These are phyloP conservation scores for Cebidichthys violaceus DNA, from an alignment of 2,113 vertebrate species.

Conservation along the genomic window DNA sequence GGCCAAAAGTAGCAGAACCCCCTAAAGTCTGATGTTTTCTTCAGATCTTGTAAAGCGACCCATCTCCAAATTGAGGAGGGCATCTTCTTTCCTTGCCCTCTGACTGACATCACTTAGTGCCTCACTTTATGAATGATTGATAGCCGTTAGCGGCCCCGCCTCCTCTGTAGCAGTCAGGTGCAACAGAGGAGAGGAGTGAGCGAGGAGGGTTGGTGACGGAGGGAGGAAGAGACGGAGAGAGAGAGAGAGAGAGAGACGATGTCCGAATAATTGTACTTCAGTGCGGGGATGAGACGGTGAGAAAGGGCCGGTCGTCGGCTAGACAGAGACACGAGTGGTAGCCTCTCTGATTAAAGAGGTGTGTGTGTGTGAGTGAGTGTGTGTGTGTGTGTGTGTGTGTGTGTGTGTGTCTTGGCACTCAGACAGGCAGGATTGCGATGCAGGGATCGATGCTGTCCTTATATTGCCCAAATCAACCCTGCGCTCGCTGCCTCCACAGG, in stretches of 20 bases:
- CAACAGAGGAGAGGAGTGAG: conserved; percentile 11
- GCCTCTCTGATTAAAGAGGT: conserved; percentile 59
- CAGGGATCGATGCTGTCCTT: conserved; percentile 65
- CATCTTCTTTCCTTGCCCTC: conserved; percentile 12
- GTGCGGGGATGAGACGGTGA: conserved; percentile 17
- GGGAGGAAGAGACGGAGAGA: conserved; percentile 3
- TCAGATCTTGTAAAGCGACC: conserved; percentile 30
- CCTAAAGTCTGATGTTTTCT: conserved; percentile 16
- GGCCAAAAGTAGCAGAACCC: neutral
- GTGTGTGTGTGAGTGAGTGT: conserved; percentile 5
- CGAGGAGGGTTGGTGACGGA: conserved; percentile 8
- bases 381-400: conserved; percentile 1
- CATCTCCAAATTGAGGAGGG: conserved; percentile 19
- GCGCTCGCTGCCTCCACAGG: neutral
- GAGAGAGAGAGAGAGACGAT: conserved; percentile 9
- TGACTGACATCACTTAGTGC: conserved; percentile 45
- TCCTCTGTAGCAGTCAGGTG: conserved; percentile 23
- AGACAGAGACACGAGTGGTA: conserved; percentile 44
- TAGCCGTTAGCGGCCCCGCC: conserved; percentile 21
- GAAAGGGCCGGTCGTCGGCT: conserved; percentile 2
- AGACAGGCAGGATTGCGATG: conserved; percentile 38
- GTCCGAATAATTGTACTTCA: conserved; percentile 28
- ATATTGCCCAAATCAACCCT: conserved; percentile 41
- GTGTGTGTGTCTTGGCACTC: conserved; percentile 29
- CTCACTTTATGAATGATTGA: conserved; percentile 65